Evolutionary conservation across 1,140 invertebrate genomes (phyloP).

Genomic region (Battus philenor): DNA sequence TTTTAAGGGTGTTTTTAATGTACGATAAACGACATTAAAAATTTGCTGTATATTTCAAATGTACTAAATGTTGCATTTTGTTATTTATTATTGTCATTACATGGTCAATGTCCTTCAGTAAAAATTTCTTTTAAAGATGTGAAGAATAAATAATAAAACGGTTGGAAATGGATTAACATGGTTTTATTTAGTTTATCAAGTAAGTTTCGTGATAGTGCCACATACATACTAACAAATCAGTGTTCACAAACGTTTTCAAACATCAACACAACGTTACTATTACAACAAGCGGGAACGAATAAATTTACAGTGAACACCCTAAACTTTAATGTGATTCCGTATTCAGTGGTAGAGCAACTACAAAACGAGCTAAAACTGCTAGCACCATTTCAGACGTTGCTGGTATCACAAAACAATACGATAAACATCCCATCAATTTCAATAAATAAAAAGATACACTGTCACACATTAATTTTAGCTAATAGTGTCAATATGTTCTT

Average conservation of each 20-base stretch:
- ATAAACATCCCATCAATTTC: constrained; percentile 36
- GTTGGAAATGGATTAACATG: constrained; percentile 58
- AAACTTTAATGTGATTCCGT: constrained; percentile 14
- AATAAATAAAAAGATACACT: constrained; percentile 46
- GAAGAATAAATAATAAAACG: constrained; percentile 23
- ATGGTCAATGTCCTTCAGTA: no score
- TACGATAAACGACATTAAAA: no score
- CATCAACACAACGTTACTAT: constrained; percentile 43
- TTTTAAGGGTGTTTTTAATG: no score
- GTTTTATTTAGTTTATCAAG: constrained; percentile 70
- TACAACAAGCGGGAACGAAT: constrained; percentile 42
- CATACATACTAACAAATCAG: constrained; percentile 57
- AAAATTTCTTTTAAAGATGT: background rate
- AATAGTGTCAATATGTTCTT: background rate
- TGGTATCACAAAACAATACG: constrained; percentile 42
- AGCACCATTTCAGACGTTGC: constrained; percentile 34
- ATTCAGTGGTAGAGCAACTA: constrained; percentile 6
- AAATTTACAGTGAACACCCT: constrained; percentile 24
- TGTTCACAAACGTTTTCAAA: constrained; percentile 54
- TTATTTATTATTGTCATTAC: no score
- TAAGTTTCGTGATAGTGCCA: constrained; percentile 61
- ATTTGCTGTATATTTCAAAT: no score
- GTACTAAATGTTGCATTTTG: no score
- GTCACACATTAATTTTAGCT: constrained; percentile 21
- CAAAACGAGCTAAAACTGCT: constrained; percentile 17